These are phyloP conservation scores for Agrilus cyanescens DNA, from an alignment of 2,888 invertebrate genomes.

Conservation along the genomic window DNA sequence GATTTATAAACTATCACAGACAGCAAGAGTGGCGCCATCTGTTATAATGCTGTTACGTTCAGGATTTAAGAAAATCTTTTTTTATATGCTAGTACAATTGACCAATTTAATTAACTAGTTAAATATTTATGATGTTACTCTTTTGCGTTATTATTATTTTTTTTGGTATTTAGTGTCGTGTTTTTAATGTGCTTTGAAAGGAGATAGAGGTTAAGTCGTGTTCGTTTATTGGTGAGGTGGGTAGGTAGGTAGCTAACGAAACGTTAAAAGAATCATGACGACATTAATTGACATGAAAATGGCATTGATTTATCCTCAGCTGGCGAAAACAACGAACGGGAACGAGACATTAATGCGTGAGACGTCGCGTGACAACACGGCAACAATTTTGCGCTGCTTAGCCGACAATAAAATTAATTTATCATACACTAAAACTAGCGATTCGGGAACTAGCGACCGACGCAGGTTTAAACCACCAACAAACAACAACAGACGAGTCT, in stretches of 20 bases:
- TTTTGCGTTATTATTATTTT: too few species aligned
- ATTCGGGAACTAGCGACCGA: background rate
- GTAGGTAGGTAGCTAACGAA: background rate
- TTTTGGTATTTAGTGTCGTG: too few species aligned
- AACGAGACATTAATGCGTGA: conserved; percentile 29
- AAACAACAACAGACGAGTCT: background rate
- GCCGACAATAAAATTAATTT: conserved; percentile 40
- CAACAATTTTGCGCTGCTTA: conserved; percentile 38
- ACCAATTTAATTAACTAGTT: too few species aligned
- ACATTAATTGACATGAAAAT: background rate
- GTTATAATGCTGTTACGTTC: too few species aligned
- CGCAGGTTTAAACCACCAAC: background rate
- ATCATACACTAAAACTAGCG: conserved; percentile 28
- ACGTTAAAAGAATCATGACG: background rate
- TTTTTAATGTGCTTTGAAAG: too few species aligned
- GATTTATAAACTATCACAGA: too few species aligned
- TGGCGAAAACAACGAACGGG: background rate
- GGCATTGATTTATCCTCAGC: conserved; percentile 2
- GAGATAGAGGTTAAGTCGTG: background rate
- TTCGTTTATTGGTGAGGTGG: too few species aligned
- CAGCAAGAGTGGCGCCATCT: too few species aligned
- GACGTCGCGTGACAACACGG: conserved; percentile 35
- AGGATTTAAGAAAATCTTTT: too few species aligned
- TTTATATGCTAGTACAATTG: too few species aligned
- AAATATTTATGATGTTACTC: too few species aligned